Percentiles rank a stretch among this genome's conserved stretches.
These are phyloP conservation scores for Leptinotarsa defecta DNA, from an alignment of 1,140 invertebrate genomes.

Conservation along the genomic window DNA sequence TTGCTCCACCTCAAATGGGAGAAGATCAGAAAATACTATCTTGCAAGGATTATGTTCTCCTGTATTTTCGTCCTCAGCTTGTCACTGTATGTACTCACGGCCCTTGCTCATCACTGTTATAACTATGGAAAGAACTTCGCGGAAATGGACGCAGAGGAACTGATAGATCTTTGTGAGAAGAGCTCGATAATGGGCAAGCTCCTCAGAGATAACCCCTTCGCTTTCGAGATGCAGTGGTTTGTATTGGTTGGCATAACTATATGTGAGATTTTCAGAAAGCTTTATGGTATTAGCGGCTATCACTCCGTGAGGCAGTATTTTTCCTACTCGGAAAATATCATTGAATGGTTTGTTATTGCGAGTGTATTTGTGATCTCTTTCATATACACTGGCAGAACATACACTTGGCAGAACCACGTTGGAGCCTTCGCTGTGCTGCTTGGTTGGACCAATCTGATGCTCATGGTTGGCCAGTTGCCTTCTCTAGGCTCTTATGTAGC, in stretches of 20 bases:
- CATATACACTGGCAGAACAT: constrained; percentile 73
- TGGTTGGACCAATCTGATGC: constrained; percentile 83
- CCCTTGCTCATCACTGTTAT: constrained; percentile 76
- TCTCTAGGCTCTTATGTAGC: constrained; percentile 84
- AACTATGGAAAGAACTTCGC: constrained; percentile 72
- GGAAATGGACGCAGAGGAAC: constrained; percentile 63
- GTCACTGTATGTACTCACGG: constrained; percentile 76
- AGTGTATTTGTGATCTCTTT: constrained; percentile 81
- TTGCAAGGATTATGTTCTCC: constrained; percentile 76
- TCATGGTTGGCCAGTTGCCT: constrained; percentile 83
- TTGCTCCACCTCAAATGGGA: constrained; percentile 85
- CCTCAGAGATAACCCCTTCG: constrained; percentile 68
- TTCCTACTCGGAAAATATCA: constrained; percentile 77
- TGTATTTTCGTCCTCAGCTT: constrained; percentile 77
- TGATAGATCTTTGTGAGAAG: constrained; percentile 67
- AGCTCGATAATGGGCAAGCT: constrained; percentile 73
- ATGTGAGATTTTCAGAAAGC: constrained; percentile 74
- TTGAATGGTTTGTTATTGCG: constrained; percentile 81
- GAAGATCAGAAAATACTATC: constrained; percentile 83
- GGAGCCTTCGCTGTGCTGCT: constrained; percentile 80
- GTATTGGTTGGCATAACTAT: constrained; percentile 71
- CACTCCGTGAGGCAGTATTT: constrained; percentile 76
- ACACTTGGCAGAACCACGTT: constrained; percentile 80
- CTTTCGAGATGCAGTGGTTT: constrained; percentile 79
- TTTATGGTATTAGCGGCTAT: constrained; percentile 76